Conservation (phyloP, 2,113 vertebrate species). For the Syngnathus scovelli region DNA sequence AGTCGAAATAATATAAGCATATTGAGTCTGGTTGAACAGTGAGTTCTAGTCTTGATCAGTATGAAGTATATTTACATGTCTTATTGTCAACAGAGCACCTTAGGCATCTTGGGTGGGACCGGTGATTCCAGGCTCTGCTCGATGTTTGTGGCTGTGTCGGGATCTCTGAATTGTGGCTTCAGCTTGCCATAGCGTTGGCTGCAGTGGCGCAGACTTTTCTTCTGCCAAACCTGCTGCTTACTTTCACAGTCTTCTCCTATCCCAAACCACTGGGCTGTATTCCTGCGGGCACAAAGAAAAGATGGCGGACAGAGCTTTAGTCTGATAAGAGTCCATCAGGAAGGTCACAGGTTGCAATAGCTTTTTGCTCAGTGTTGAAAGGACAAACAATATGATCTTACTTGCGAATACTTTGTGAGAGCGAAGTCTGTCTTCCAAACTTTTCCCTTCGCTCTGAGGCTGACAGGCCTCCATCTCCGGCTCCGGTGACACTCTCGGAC, state of each 20-base stretch:
- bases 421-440: slow-evolving; percentile 80
- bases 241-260: slow-evolving; percentile 83
- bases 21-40: neutral
- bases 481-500: slow-evolving; percentile 38
- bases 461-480: slow-evolving; percentile 31
- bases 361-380: neutral
- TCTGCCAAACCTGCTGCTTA: slow-evolving; percentile 88
- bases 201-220: slow-evolving; percentile 88
- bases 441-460: slow-evolving; percentile 57
- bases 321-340: neutral
- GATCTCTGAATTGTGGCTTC: slow-evolving; percentile 84
- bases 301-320: neutral
- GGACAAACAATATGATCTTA: slow-evolving; percentile 46
- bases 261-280: slow-evolving; percentile 91
- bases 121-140: slow-evolving; percentile 84
- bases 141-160: slow-evolving; percentile 77
- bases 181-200: slow-evolving; percentile 89
- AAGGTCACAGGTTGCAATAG: neutral
- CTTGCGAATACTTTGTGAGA: slow-evolving; percentile 92
- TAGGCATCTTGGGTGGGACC: slow-evolving; percentile 79
- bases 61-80: neutral
- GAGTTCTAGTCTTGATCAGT: neutral
- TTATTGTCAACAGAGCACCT: slow-evolving; percentile 63
- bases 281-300: slow-evolving; percentile 57
- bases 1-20: neutral